Conservation (phyloP, 2,113 vertebrate species). For the Centrocercus urophasianus region DNA sequence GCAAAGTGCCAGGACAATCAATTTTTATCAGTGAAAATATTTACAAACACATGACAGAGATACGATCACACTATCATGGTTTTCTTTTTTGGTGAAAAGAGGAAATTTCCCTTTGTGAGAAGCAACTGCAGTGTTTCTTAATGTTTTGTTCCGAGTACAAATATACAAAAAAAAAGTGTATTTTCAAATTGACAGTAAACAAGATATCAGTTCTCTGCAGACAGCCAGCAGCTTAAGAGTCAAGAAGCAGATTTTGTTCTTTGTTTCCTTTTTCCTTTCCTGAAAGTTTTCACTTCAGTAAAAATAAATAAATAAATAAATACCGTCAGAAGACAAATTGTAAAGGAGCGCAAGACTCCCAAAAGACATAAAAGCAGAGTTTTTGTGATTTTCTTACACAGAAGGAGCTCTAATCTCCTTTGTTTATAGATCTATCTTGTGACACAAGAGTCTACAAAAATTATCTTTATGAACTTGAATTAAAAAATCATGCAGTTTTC, state of each 20-base stretch:
- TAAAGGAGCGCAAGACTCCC: neutral
- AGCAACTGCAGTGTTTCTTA: neutral
- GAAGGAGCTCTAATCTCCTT: neutral
- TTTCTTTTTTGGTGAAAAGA: neutral
- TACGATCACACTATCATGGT: neutral
- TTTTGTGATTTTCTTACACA: neutral
- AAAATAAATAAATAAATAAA: neutral
- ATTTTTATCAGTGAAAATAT: neutral
- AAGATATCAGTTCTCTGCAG: neutral
- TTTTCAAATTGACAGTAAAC: neutral
- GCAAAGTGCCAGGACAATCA: neutral
- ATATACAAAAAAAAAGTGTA: neutral
- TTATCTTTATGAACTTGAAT: neutral
- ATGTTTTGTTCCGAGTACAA: neutral
- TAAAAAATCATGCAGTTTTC: neutral
- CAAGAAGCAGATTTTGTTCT: neutral
- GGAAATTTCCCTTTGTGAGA: neutral
- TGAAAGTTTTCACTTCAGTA: neutral
- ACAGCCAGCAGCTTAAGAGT: neutral
- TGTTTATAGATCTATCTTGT: neutral
- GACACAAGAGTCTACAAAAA: neutral
- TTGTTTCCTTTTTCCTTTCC: neutral
- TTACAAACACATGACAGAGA: neutral
- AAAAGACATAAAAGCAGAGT: neutral
- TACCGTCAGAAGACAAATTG: neutral